Percentiles rank a stretch among this genome's conserved stretches.
Conservation (phyloP, 2,797 vertebrate species). For the Gouania willdenowi region DNA sequence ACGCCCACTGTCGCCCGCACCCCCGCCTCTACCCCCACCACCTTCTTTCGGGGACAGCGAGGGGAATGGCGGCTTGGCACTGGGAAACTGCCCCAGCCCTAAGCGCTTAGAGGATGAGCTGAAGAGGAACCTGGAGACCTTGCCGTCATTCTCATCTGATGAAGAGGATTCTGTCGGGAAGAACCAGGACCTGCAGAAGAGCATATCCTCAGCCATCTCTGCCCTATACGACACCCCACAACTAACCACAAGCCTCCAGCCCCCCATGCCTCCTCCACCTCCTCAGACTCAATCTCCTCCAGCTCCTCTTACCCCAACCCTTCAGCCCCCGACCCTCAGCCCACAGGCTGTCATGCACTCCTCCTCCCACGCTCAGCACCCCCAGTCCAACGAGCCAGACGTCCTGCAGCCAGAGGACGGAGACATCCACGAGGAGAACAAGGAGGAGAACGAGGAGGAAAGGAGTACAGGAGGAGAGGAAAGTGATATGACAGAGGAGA, state of each 20-base stretch:
- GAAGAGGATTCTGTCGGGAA: constrained; percentile 93
- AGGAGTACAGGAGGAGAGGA: constrained; percentile 46
- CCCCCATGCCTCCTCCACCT: constrained; percentile 47
- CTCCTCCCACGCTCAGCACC: constrained; percentile 56
- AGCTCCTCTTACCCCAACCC: constrained; percentile 58
- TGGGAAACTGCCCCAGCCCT: constrained; percentile 86
- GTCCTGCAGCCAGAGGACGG: constrained; percentile 61
- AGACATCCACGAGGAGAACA: constrained; percentile 30
- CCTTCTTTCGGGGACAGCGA: constrained; percentile 76
- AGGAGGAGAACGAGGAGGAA: constrained; percentile 42
- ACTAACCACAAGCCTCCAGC: constrained; percentile 61
- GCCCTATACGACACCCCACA: constrained; percentile 85
- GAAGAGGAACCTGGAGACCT: constrained; percentile 89
- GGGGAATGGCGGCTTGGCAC: constrained; percentile 81
- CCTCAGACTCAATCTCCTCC: constrained; percentile 50
- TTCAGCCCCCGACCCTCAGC: constrained; percentile 71
- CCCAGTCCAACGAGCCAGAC: constrained; percentile 62
- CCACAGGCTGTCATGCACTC: constrained; percentile 67
- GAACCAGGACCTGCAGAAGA: constrained; percentile 94
- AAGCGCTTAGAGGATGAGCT: constrained; percentile 91
- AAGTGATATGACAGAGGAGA: constrained; percentile 56
- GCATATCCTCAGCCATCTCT: constrained; percentile 91
- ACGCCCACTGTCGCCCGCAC: constrained; percentile 70
- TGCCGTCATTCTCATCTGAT: constrained; percentile 91
- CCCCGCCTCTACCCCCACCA: constrained; percentile 66